Conservation (phyloP, 2,113 vertebrate genomes). For the Hassar affinis region DNA sequence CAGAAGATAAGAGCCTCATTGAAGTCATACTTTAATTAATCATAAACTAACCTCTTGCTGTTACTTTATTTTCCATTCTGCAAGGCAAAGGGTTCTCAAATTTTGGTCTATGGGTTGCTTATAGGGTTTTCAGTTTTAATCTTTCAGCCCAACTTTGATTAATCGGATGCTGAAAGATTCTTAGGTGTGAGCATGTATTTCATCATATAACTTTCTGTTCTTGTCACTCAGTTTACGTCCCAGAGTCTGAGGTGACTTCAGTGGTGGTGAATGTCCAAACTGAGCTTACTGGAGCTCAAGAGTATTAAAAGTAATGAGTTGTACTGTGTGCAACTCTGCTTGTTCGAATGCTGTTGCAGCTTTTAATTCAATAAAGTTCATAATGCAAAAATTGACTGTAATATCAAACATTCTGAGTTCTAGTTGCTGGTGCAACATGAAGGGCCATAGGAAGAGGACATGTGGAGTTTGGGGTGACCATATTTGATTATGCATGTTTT, state of each 20-base stretch:
- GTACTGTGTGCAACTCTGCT: constrained; percentile 48
- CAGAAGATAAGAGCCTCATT: constrained; percentile 4
- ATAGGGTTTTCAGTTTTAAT: constrained; percentile 30
- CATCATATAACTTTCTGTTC: constrained; percentile 33
- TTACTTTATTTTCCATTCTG: constrained; percentile 16
- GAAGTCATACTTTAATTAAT: constrained; percentile 24
- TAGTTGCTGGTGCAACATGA: not conserved
- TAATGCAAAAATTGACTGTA: constrained; percentile 36
- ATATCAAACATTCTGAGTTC: not conserved
- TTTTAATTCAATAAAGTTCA: constrained; percentile 76
- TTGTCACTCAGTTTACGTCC: constrained; percentile 44
- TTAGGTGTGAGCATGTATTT: constrained; percentile 44
- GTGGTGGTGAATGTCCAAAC: constrained; percentile 24
- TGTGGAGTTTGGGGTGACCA: not conserved
- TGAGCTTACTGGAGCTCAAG: constrained; percentile 20
- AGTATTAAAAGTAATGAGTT: not conserved
- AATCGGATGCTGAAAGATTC: constrained; percentile 63
- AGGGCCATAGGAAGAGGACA: not conserved
- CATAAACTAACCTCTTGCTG: constrained; percentile 4
- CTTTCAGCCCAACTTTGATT: constrained; percentile 37
- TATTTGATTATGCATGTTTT: not conserved
- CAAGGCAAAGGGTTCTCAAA: constrained; percentile 19
- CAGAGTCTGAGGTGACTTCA: constrained; percentile 18
- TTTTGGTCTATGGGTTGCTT: constrained; percentile 61
- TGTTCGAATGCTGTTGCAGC: constrained; percentile 57